Percentiles rank a stretch among this genome's conserved stretches.
Evolutionary conservation across 1,140 invertebrate genomes (phyloP).

Genomic region (Drosophila albomicans): DNA sequence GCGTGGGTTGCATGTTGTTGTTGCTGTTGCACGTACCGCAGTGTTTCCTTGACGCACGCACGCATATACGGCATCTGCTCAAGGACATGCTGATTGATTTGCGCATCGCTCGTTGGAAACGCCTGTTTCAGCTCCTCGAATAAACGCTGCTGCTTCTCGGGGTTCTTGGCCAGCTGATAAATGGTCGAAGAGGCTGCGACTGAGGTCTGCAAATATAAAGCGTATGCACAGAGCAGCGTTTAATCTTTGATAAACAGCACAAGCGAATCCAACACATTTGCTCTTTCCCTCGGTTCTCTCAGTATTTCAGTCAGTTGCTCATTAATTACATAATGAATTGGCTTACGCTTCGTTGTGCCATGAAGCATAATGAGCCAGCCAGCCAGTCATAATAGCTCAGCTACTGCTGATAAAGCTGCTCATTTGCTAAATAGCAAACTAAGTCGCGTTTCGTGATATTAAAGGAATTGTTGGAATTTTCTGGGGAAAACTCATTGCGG

Average conservation of each 20-base stretch:
- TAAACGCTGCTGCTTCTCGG: constrained; percentile 90
- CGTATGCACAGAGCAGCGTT: neutral
- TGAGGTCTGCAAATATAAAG: constrained; percentile 88
- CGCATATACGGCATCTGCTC: constrained; percentile 92
- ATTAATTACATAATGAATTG: constrained; percentile 30
- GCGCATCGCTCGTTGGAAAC: constrained; percentile 86
- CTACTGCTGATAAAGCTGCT: neutral
- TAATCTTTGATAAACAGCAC: constrained; percentile 9
- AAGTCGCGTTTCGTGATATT: neutral
- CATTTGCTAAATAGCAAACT: neutral
- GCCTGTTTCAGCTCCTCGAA: constrained; percentile 89
- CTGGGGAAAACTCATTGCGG: too few relatives aligned
- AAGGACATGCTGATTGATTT: constrained; percentile 88
- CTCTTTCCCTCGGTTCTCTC: neutral
- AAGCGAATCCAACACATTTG: neutral
- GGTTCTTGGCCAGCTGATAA: constrained; percentile 92
- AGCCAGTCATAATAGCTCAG: neutral
- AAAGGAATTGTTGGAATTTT: too few relatives aligned
- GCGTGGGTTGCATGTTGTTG: neutral
- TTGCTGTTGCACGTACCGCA: constrained; percentile 87
- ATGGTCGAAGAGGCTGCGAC: constrained; percentile 91
- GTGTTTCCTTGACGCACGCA: constrained; percentile 95
- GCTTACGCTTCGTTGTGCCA: constrained; percentile 4
- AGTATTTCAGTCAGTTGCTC: neutral
- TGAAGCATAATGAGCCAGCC: neutral